Percentiles rank a stretch among this genome's conserved stretches.
Evolutionary conservation across 2,888 invertebrate species (phyloP).

Genomic region (Mayetiola destructor): DNA sequence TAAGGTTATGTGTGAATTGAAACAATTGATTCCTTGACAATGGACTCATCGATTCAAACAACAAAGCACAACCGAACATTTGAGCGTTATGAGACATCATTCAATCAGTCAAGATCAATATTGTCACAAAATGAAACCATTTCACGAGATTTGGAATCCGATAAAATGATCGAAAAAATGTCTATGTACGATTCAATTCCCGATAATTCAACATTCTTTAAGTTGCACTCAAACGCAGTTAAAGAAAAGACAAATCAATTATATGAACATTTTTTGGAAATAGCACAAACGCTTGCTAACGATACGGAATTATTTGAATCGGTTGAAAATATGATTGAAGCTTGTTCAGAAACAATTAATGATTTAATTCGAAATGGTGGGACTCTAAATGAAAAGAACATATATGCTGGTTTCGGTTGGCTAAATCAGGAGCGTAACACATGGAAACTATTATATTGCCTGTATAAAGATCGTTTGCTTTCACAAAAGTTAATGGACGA

Average conservation of each 20-base stretch:
- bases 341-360: constrained; percentile 19
- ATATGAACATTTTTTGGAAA: constrained; percentile 31
- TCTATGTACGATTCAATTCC: too few relatives aligned
- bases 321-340: constrained; percentile 20
- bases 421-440: constrained; percentile 74
- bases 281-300: constrained; percentile 28
- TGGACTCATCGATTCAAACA: too few relatives aligned
- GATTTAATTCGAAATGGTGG: constrained; percentile 16
- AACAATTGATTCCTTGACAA: too few relatives aligned
- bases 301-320: constrained; percentile 22
- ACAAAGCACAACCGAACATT: too few relatives aligned
- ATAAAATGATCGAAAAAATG: too few relatives aligned
- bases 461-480: constrained; percentile 66
- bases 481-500: constrained; percentile 31
- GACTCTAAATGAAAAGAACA: constrained; percentile 17
- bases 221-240: neutral
- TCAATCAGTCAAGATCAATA: neutral
- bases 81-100: too few relatives aligned
- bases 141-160: too few relatives aligned
- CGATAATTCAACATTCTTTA: neutral
- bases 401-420: constrained; percentile 35
- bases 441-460: constrained; percentile 69
- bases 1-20: too few relatives aligned
- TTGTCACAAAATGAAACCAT: neutral
- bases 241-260: constrained; percentile 28